A percentile compares a stretch with the other conserved stretches of the same genome.
Evolutionary conservation across 2,113 vertebrate genomes (phyloP).

Genomic region (Aviceda subcristata): DNA sequence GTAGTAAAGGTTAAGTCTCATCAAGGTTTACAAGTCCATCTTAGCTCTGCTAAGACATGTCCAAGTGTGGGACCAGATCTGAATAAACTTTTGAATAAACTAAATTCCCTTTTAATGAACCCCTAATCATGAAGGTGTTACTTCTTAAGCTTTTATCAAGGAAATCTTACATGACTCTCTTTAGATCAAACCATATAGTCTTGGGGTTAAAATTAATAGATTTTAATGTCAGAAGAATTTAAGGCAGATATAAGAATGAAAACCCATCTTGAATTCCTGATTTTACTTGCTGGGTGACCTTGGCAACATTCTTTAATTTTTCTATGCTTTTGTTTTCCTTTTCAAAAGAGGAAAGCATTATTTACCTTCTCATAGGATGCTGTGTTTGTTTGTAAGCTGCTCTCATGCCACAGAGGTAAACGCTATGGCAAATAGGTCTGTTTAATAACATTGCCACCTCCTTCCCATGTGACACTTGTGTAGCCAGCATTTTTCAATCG

Average conservation of each 20-base stretch:
- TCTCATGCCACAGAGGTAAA: slow-evolving; percentile 4
- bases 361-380: not conserved
- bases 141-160: not conserved
- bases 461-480: not conserved
- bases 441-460: not conserved
- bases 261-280: not conserved
- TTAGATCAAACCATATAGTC: not conserved
- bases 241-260: not conserved
- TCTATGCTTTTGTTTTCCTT: not conserved
- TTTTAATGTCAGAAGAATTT: not conserved
- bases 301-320: not conserved
- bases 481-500: not conserved
- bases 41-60: not conserved
- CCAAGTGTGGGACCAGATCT: not conserved
- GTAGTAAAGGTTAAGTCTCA: not conserved
- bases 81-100: not conserved
- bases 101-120: not conserved
- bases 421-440: not conserved
- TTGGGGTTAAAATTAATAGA: not conserved
- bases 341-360: not conserved
- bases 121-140: not conserved
- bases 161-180: not conserved
- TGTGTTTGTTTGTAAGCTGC: not conserved
- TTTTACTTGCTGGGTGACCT: not conserved
- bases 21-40: not conserved